Evolutionary conservation across 2,888 invertebrate genomes (phyloP).

Genomic region (Ornithoptera alexandrae): DNA sequence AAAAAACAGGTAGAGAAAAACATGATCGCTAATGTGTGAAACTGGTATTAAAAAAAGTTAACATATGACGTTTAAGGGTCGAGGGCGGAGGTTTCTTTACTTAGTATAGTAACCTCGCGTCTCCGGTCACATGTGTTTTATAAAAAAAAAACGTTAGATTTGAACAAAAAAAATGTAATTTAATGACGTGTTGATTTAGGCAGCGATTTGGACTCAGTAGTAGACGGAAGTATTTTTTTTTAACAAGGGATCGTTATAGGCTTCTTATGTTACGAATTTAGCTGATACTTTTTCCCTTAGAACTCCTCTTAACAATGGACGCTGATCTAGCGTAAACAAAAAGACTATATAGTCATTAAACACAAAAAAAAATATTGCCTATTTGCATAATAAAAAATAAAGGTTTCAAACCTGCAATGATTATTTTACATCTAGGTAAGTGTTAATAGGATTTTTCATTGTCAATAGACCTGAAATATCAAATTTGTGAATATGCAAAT

Average conservation of each 20-base stretch:
- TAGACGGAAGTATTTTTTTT: neutral
- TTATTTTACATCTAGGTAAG: too few relatives aligned
- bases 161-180: constrained; percentile 1
- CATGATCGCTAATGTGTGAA: constrained; percentile 43
- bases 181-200: neutral
- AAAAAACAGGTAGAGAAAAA: constrained; percentile 59
- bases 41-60: constrained; percentile 35
- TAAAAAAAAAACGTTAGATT: neutral
- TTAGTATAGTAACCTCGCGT: constrained; percentile 12
- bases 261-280: neutral
- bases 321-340: too few relatives aligned
- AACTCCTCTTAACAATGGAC: too few relatives aligned
- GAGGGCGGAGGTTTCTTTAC: constrained; percentile 14
- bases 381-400: too few relatives aligned
- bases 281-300: too few relatives aligned
- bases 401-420: too few relatives aligned
- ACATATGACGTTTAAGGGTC: constrained; percentile 34
- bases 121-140: neutral
- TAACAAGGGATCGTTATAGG: neutral
- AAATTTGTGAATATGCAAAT: too few relatives aligned
- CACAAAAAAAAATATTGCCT: too few relatives aligned
- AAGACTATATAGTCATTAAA: too few relatives aligned
- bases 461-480: too few relatives aligned
- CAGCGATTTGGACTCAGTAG: neutral
- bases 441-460: too few relatives aligned